Percentiles rank a stretch among this genome's conserved stretches.
These are phyloP conservation scores for Bradypus variegatus DNA, from an alignment of 2,797 vertebrate genomes.

Conservation along the genomic window DNA sequence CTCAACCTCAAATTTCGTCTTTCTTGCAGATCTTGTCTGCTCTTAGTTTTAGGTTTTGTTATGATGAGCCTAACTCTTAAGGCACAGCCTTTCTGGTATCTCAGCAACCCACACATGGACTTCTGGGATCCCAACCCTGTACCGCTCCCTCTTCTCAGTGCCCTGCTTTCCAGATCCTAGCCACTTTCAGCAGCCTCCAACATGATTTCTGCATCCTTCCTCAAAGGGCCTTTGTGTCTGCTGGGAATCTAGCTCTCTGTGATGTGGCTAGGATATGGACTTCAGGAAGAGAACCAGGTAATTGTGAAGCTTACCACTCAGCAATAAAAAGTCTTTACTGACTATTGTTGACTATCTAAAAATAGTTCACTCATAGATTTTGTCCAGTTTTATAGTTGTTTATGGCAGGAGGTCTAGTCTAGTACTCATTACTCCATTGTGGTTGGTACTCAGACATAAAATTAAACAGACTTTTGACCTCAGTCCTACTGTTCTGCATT, in stretches of 20 bases:
- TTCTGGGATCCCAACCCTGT: not conserved
- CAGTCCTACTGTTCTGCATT: not conserved
- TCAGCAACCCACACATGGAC: not conserved
- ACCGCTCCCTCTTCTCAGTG: not conserved
- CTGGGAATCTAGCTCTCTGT: not conserved
- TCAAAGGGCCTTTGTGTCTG: not conserved
- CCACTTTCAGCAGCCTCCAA: not conserved
- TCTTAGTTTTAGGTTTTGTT: constrained; percentile 17
- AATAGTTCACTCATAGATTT: not conserved
- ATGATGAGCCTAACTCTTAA: not conserved
- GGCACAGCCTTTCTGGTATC: not conserved
- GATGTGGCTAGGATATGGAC: not conserved
- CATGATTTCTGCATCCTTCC: not conserved
- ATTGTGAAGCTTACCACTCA: not conserved
- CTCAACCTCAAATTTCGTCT: not conserved
- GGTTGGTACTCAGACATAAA: not conserved
- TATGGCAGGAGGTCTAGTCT: not conserved
- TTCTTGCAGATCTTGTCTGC: not conserved
- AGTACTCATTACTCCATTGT: not conserved
- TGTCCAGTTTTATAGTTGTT: not conserved
- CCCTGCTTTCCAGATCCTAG: not conserved
- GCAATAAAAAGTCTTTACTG: not conserved
- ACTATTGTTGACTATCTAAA: not conserved
- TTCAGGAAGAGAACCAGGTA: not conserved
- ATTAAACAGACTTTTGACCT: not conserved